These are phyloP conservation scores for Rhagologus leucostigma DNA, from an alignment of 2,113 vertebrate genomes.

Conservation along the genomic window DNA sequence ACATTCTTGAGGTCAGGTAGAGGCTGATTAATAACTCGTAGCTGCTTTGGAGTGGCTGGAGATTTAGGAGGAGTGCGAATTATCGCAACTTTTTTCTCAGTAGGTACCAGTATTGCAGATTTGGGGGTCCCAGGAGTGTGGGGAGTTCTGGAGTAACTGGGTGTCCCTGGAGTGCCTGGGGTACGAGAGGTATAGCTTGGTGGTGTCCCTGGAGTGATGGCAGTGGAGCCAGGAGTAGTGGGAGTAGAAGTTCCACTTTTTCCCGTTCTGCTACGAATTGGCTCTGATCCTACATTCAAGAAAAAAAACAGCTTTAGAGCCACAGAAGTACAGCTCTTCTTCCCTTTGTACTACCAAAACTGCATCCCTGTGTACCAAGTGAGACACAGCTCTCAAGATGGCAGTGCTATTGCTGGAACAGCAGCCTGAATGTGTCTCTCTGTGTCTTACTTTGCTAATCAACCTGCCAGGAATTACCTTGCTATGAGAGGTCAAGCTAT, in stretches of 20 bases:
- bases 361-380: not conserved
- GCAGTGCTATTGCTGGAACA: not conserved
- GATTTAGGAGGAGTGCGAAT: slow-evolving; percentile 95
- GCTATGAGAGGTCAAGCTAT: not conserved
- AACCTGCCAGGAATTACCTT: not conserved
- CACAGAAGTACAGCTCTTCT: not conserved
- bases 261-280: slow-evolving; percentile 85
- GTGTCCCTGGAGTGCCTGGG: slow-evolving; percentile 86
- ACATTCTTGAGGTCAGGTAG: slow-evolving; percentile 92
- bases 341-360: not conserved
- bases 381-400: not conserved
- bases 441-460: not conserved
- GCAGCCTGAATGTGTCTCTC: not conserved
- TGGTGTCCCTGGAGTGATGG: slow-evolving; percentile 90
- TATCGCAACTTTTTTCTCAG: slow-evolving; percentile 95
- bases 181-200: slow-evolving; percentile 93
- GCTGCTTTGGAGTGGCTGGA: slow-evolving; percentile 86
- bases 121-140: slow-evolving; percentile 92
- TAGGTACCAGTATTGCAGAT: slow-evolving; percentile 87
- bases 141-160: slow-evolving; percentile 86
- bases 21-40: slow-evolving; percentile 90
- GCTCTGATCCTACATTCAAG: slow-evolving; percentile 79
- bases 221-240: slow-evolving; percentile 89
- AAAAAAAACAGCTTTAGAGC: not conserved
- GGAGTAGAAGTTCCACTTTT: slow-evolving; percentile 92